These are phyloP conservation scores for Clepsis dumicolana DNA, from an alignment of 2,888 invertebrate species.

Conservation along the genomic window DNA sequence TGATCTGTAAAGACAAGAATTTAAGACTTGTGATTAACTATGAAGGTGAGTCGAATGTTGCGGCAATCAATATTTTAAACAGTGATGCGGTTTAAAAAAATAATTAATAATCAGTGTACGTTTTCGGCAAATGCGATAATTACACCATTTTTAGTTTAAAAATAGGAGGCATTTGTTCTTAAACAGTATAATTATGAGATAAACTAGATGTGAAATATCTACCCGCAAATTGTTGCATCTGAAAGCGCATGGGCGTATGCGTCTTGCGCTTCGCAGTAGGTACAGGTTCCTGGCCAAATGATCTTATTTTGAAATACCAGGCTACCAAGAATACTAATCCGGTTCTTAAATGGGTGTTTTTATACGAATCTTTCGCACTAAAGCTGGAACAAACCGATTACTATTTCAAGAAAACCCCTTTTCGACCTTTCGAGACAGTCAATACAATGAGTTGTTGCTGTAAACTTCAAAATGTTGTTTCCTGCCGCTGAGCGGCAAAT, in stretches of 20 bases:
- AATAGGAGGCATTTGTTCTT: background rate
- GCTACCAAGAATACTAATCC: background rate
- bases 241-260: background rate
- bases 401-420: background rate
- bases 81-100: background rate
- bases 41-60: slow-evolving; percentile 35
- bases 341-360: background rate
- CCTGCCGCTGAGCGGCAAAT: background rate
- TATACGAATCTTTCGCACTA: background rate
- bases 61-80: background rate
- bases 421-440: background rate
- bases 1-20: background rate
- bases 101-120: background rate
- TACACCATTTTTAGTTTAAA: background rate
- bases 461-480: slow-evolving; percentile 12
- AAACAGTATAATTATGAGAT: background rate
- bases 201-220: background rate
- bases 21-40: slow-evolving; percentile 9
- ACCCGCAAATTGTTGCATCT: background rate
- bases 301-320: slow-evolving; percentile 6
- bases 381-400: background rate
- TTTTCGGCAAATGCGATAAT: background rate
- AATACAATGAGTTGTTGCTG: background rate
- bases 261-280: background rate
- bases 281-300: background rate